A percentile compares a stretch with the other conserved stretches of the same genome.
phyloP scores from a whole-genome alignment of 1,140 invertebrate genomes.

The Sycophila sp. region DNA sequence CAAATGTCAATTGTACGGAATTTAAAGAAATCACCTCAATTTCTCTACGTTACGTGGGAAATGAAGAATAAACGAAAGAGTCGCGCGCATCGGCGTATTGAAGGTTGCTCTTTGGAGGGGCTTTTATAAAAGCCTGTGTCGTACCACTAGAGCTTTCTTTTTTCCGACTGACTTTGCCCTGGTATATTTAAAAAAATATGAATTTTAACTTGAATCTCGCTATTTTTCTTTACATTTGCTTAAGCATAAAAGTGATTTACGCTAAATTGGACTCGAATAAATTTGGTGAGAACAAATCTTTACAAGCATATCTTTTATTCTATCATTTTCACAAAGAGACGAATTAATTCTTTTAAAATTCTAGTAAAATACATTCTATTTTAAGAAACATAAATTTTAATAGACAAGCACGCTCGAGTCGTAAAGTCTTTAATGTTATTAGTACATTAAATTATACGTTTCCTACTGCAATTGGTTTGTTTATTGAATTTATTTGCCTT shows the following conservation, averaged over 20 bases:
- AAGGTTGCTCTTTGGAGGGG: neutral
- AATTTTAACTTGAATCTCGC: neutral
- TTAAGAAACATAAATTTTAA: too few species aligned
- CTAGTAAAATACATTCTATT: too few species aligned
- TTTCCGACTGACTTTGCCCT: neutral
- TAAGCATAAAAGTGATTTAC: neutral
- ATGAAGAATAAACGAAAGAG: conserved; percentile 6
- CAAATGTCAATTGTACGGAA: neutral
- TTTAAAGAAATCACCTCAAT: conserved; percentile 3
- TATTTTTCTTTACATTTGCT: neutral
- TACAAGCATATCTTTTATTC: neutral
- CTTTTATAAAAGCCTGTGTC: neutral
- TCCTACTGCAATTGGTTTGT: too few species aligned
- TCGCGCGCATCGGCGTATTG: neutral
- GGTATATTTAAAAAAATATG: neutral
- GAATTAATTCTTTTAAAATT: too few species aligned
- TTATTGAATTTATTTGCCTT: neutral
- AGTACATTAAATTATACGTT: neutral
- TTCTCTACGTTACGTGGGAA: conserved; percentile 9
- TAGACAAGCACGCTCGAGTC: too few species aligned
- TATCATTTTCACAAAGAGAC: neutral
- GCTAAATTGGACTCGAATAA: neutral
- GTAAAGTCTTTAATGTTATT: neutral
- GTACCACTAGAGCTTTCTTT: neutral
- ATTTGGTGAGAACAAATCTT: conserved; percentile 14